Evolutionary conservation across 2,888 invertebrate genomes (phyloP), one percentile per base, ranked within the genome.

Genomic region (Athalia circularis): DNA sequence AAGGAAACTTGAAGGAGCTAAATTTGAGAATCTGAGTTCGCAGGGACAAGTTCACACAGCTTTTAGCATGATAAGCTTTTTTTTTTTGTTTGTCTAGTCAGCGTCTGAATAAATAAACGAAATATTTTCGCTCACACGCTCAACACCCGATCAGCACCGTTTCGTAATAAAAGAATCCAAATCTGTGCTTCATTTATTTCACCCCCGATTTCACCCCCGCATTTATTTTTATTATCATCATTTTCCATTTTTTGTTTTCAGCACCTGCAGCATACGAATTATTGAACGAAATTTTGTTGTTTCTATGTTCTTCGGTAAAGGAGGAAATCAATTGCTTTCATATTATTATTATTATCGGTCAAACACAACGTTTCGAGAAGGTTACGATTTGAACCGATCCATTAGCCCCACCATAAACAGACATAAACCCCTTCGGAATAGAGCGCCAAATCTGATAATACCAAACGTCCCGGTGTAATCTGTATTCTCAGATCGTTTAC

Each of bases 331-430:
- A 13, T 8, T 9, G 52, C 11, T 9, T 15, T 3, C 50, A 68
- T 68, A 52, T 68, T 59, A 59, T 43, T 45, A 52, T 72, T 59
- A 72, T 59, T 72, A 72, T 72, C 72, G 47, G 59, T 13, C 47
- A 57, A 72, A 59, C 57, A 50, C 59, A 13, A 59, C 57, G 59
- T 75, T 75, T 50, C 29, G 29, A 64, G 64, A 52, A 5, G 62
- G 75, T 75, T 75, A 75, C 75, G 29, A 65, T 67, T 65, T 54
- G 65, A 57, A 64, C 54, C 57, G 65, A 65, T 50, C 87, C 83
- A 87, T 88, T 88, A 88, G 84, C 84, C 83, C 81, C 77, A 80
- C 86, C 83, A 85, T 88, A 88, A 88, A 88, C 88, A 88, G 88
- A 86, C 88, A 88, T 29, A 29, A 29, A 29, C 29, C 29, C 83